Evolutionary conservation across 1,140 invertebrate species (phyloP), one percentile per base, ranked within the genome.

Genomic region (Euglossa dilemma): DNA sequence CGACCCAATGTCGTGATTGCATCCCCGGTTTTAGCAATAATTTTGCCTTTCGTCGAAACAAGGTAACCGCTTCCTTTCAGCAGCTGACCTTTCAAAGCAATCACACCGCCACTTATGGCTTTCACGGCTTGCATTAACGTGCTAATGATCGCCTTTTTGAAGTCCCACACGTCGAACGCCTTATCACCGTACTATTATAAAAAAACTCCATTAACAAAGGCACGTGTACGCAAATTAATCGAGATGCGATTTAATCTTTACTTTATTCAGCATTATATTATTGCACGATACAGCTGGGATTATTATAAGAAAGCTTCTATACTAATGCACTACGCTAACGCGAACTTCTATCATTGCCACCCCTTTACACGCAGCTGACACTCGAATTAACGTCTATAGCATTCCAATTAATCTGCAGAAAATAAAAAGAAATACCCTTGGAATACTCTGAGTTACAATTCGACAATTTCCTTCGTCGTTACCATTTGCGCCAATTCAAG

Each of bases 121-220:
- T 98, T 98, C 0, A 97, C 96, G 16, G 97, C 97, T 95, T 98
- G 97, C 87, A 98, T 95, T 9, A 98, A 93, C 12, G 97, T 97
- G 91, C 96, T 96, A 16, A 98, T 92, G 75, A 98, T 96, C 0
- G 97, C 97, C 91, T 97, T 97, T 92, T 98, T 98, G 87, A 98
- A 95, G 28, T 96, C 95, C 96, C 96, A 97, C 57, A 96, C 95
- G 92, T 97, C 96, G 86, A 97, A 96, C 9, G 95, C 94, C 87
- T 96, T 95, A 20, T 93, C 87, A 66, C 93, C 93, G 74, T 95
- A 93, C 95, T 95, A 90, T 75, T 57, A 80, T 80, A 80, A 36
- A 84, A 84, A 72, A 80, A 84, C 50, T 79, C 2, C 18, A 72
- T 84, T 80, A 83, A 71, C 54, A 63, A 36, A 67, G n/a, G 25